Conservation (phyloP, 2,888 invertebrate genomes). For the Epistrophella euchroma region DNA sequence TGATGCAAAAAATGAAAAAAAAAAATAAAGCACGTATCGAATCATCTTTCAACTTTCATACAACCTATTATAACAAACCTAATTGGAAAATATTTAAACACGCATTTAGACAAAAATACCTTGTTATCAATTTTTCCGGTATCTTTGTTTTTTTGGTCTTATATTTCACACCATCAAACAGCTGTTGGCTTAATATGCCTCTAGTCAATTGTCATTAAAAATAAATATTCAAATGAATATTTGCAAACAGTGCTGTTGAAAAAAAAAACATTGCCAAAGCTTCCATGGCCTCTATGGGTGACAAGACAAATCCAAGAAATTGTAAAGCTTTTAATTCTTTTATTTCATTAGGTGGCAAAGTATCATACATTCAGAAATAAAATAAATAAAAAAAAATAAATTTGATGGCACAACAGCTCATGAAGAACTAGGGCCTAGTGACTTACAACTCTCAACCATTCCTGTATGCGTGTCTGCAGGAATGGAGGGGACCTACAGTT, state of each 20-base stretch:
- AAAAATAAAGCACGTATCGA: neutral
- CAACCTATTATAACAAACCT: neutral
- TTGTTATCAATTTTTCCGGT: neutral
- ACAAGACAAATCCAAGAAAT: no score
- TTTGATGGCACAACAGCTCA: no score
- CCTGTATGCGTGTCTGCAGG: no score
- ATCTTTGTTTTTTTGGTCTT: neutral
- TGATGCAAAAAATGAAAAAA: neutral
- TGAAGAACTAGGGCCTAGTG: no score
- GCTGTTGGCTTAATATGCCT: slow-evolving; percentile 7
- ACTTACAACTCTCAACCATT: no score
- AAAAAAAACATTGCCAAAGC: no score
- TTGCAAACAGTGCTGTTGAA: neutral
- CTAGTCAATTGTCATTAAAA: neutral
- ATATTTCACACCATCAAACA: neutral
- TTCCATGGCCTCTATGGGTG: no score
- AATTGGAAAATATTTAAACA: neutral
- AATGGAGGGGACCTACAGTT: no score
- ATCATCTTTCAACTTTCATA: neutral
- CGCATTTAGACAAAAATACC: neutral
- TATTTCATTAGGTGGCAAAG: no score
- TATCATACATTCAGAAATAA: no score
- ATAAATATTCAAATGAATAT: slow-evolving; percentile 11
- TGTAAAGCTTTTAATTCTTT: no score
- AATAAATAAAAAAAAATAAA: no score